Base-by-base conservation (phyloP, 2,888 invertebrate genomes). In the Platynereis dumerilii region DNA sequence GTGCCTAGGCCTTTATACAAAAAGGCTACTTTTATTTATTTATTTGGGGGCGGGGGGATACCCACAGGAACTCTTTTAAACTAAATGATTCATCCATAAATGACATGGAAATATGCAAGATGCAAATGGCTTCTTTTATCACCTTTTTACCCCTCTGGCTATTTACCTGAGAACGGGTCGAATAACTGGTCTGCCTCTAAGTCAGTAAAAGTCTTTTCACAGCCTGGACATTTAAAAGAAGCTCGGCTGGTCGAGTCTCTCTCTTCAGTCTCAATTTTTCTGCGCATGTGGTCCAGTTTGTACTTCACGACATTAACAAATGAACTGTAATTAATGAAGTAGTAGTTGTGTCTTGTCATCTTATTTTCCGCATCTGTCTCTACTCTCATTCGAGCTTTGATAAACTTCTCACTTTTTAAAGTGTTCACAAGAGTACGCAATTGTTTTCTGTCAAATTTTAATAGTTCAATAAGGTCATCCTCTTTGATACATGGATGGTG, bases 271-370 rank as follows among this genome's bases (percentile, higher is more conserved):
- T 97, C 97, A 88, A 98, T 91, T 74, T 95, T 90, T 80, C 95
- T 93, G 65, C 95, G 88, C 92, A 97, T 96, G 79, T 95, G 88
- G 86, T 97, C 96, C 80, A 98, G 85, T 86, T 97, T 97, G 85
- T 97, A 98, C 85, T 96, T 97, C 0, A 97, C 93, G 17, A 97
- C 95, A 86, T 97, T 97, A 2, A 97, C 96, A 85, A 96, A 96
- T 45, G 88, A 88, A 81, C 94, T 94, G 85, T 96, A 97, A 85
- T 96, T 96, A 75, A 97, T 96, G 80, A 94, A 97, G 85, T 96
- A 97, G 84, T 96, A 97, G 85, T 96, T 96, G 24, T 96, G 94
- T 87, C 94, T 93, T 78, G 94, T 94, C 39, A 94, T 93, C 86
- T 94, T 95, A 2, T 95, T 94, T 85, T 97, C 96, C 0, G 90